Conservation (phyloP, 2,888 invertebrate species). For the Brenthis ino region DNA sequence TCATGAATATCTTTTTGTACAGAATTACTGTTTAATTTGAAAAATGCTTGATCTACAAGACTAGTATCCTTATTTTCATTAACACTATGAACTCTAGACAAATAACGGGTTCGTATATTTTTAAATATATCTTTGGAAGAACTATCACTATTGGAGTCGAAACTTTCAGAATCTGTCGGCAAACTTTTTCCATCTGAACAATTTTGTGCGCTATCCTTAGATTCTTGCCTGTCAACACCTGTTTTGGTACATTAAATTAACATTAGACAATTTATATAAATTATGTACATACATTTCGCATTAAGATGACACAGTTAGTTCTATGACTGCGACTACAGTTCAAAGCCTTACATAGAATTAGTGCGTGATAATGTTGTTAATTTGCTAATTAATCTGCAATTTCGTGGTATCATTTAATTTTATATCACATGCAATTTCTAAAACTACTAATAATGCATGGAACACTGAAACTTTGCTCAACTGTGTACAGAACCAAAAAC, state of each 20-base stretch:
- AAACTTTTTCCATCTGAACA: slow-evolving; percentile 58
- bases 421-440: slow-evolving; percentile 29
- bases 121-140: slow-evolving; percentile 67
- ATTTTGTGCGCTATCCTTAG: slow-evolving; percentile 65
- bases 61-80: slow-evolving; percentile 61
- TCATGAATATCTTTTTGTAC: slow-evolving; percentile 43
- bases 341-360: slow-evolving; percentile 67
- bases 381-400: slow-evolving; percentile 18
- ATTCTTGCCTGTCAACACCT: slow-evolving; percentile 74
- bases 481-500: slow-evolving; percentile 12
- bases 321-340: slow-evolving; percentile 43
- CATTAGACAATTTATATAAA: slow-evolving; percentile 63
- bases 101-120: slow-evolving; percentile 69
- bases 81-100: slow-evolving; percentile 70
- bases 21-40: slow-evolving; percentile 52
- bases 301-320: slow-evolving; percentile 45
- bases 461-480: slow-evolving; percentile 15
- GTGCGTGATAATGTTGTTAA: slow-evolving; percentile 62
- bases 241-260: slow-evolving; percentile 68
- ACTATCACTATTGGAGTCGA: slow-evolving; percentile 62
- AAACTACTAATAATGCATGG: slow-evolving; percentile 13
- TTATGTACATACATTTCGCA: slow-evolving; percentile 54
- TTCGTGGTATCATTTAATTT: slow-evolving; percentile 7
- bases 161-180: slow-evolving; percentile 55
- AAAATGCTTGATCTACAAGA: slow-evolving; percentile 69